Conservation (phyloP, 2,797 vertebrate species). For the Molothrus aeneus region DNA sequence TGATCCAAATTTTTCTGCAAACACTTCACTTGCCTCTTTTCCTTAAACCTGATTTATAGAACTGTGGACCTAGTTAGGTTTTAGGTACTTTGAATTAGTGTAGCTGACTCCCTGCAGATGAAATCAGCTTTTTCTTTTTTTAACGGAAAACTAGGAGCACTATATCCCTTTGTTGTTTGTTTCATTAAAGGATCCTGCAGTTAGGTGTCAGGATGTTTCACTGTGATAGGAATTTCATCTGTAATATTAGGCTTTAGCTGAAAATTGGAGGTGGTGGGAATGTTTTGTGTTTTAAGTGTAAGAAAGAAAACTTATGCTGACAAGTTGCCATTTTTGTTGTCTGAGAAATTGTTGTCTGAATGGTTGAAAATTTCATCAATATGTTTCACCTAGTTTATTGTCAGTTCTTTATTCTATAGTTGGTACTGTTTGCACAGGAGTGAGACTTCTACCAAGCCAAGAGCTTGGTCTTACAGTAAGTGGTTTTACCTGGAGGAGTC, state of each 20-base stretch:
- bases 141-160: neutral
- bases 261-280: accelerated
- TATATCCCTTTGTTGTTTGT: neutral
- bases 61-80: neutral
- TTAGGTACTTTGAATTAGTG: neutral
- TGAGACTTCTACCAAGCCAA: neutral
- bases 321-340: neutral
- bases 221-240: neutral
- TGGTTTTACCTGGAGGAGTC: neutral
- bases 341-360: neutral
- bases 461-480: neutral
- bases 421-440: neutral
- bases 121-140: neutral
- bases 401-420: neutral
- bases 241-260: neutral
- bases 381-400: neutral
- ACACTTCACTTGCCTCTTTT: neutral
- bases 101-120: neutral
- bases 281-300: neutral
- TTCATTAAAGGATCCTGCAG: neutral
- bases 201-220: neutral
- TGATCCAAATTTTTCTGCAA: neutral
- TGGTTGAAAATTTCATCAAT: neutral
- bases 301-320: neutral
- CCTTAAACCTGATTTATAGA: neutral